Evolutionary conservation across 2,113 vertebrate genomes (phyloP).

Genomic region (Cyanoramphus novaezelandiae): DNA sequence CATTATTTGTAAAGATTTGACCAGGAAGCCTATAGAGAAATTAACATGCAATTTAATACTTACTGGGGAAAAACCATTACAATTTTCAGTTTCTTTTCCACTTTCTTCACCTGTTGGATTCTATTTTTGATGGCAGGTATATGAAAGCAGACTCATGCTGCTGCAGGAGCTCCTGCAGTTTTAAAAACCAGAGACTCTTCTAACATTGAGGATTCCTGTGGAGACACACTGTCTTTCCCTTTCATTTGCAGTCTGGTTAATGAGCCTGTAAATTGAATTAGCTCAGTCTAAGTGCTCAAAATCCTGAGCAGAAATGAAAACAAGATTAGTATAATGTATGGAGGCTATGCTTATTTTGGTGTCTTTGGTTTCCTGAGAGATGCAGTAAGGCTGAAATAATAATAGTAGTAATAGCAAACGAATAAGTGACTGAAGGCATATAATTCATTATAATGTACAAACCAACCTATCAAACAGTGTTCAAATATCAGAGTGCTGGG

Average conservation of each 20-base stretch:
- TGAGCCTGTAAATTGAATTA: slow-evolving; percentile 71
- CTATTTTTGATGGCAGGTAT: neutral
- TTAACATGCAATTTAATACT: neutral
- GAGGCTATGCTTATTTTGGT: neutral
- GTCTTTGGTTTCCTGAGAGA: neutral
- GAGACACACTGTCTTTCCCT: neutral
- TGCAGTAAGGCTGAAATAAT: neutral
- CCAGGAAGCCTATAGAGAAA: neutral
- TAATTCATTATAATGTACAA: neutral
- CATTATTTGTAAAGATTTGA: neutral
- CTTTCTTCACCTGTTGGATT: neutral
- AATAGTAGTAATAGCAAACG: neutral
- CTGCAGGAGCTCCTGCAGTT: neutral
- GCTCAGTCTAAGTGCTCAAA: slow-evolving; percentile 20
- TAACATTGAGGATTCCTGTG: neutral
- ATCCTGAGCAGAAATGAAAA: neutral
- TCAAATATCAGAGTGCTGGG: neutral
- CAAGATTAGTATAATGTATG: neutral
- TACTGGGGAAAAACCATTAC: neutral
- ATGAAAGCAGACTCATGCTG: neutral
- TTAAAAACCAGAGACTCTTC: neutral
- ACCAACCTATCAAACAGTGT: neutral
- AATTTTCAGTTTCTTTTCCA: neutral
- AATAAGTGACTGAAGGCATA: neutral
- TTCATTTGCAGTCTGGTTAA: slow-evolving; percentile 64